phyloP scores from a whole-genome alignment of 2,888 invertebrate species.

The Philonicus albiceps region DNA sequence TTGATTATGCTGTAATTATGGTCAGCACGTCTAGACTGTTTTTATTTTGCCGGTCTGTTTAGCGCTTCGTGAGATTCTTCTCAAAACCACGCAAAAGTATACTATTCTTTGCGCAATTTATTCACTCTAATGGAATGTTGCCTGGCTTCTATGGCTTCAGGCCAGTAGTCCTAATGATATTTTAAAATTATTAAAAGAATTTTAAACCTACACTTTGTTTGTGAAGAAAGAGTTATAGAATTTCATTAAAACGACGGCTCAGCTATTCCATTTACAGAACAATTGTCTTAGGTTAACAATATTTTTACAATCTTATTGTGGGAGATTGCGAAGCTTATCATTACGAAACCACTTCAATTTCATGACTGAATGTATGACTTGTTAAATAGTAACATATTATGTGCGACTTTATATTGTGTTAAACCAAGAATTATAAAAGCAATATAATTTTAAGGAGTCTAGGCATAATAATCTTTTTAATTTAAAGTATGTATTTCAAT shows the following conservation, averaged over 20 bases:
- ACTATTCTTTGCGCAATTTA: background rate
- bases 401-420: no score
- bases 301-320: background rate
- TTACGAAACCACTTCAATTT: background rate
- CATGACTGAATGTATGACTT: no score
- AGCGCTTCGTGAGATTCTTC: background rate
- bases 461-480: no score
- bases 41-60: background rate
- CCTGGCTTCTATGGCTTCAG: background rate
- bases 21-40: background rate
- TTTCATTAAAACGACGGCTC: background rate
- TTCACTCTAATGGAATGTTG: background rate
- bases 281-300: background rate
- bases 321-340: background rate
- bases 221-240: background rate
- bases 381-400: no score
- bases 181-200: background rate
- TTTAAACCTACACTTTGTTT: background rate
- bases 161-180: background rate
- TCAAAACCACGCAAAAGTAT: background rate
- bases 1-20: constrained; percentile 14
- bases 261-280: no score
- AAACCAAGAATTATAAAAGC: no score
- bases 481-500: no score
- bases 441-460: no score